Conservation (phyloP, 2,113 vertebrate genomes). For the Onychostoma macrolepis region DNA sequence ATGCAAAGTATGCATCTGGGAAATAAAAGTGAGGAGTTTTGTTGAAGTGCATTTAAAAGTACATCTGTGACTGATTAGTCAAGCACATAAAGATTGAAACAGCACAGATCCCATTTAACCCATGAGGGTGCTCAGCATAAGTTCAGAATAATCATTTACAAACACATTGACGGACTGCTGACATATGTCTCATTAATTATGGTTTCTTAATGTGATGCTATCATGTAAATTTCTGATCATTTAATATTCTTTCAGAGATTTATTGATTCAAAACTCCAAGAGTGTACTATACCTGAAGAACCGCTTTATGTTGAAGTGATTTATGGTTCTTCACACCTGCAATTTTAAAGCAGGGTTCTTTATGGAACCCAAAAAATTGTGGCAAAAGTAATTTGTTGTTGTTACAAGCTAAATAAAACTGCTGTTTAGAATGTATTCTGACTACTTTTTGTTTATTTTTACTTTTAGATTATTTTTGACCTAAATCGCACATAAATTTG, state of each 20-base stretch:
- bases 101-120: not conserved
- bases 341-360: not conserved
- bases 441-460: not conserved
- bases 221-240: not conserved
- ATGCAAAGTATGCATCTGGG: not conserved
- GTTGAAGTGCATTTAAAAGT: not conserved
- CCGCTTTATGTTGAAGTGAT: not conserved
- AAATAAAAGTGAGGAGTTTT: not conserved
- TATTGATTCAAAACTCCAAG: not conserved
- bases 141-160: not conserved
- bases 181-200: not conserved
- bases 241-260: not conserved
- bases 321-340: not conserved
- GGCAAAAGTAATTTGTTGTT: not conserved
- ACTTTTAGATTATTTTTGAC: not conserved
- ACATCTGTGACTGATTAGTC: not conserved
- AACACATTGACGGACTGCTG: not conserved
- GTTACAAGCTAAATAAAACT: not conserved
- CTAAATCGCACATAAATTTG: no score
- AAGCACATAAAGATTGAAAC: not conserved
- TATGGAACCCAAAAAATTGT: not conserved
- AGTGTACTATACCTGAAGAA: not conserved
- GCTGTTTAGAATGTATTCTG: not conserved
- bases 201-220: not conserved
- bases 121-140: not conserved